These are phyloP conservation scores for Malurus splendens DNA, from an alignment of 2,797 vertebrate genomes.

Conservation along the genomic window DNA sequence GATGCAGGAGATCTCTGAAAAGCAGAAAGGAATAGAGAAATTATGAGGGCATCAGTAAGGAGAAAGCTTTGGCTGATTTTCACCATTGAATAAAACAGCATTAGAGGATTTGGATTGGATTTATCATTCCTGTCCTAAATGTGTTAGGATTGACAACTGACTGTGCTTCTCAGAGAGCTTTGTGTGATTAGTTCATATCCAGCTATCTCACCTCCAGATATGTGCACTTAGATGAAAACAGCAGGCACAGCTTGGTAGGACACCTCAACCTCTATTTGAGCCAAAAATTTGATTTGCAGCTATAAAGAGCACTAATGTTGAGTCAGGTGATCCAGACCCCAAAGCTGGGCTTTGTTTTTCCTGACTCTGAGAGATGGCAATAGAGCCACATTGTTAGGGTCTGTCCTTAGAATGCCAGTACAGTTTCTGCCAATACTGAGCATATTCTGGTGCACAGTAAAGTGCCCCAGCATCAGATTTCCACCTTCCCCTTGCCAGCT, in stretches of 20 bases:
- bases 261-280: not conserved
- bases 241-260: not conserved
- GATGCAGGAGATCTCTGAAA: slow-evolving; percentile 60
- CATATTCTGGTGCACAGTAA: not conserved
- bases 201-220: not conserved
- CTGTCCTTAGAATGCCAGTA: not conserved
- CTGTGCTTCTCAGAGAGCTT: not conserved
- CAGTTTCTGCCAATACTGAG: not conserved
- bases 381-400: not conserved
- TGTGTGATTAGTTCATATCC: not conserved
- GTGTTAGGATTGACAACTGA: not conserved
- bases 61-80: not conserved
- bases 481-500: not conserved
- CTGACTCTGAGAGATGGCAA: not conserved
- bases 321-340: not conserved
- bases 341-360: not conserved
- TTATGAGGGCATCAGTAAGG: not conserved
- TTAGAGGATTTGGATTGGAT: not conserved
- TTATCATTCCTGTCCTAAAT: not conserved
- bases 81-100: not conserved
- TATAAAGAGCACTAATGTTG: not conserved
- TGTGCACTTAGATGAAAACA: not conserved
- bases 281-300: not conserved
- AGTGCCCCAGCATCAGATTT: not conserved
- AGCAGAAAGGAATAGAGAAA: not conserved